Conservation (phyloP, 1,140 invertebrate genomes). For the Glossosoma conforme region DNA sequence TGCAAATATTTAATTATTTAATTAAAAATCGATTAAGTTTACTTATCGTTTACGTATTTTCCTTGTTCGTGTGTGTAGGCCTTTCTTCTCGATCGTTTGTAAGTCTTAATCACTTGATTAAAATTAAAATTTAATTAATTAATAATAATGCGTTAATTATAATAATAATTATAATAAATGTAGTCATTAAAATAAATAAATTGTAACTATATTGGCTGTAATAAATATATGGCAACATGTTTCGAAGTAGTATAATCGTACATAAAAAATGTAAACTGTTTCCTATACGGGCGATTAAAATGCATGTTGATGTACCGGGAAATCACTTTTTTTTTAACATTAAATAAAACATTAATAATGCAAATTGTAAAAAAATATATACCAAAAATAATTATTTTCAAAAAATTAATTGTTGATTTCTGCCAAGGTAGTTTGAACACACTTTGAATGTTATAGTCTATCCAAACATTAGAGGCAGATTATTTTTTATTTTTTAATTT, state of each 20-base stretch:
- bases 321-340: conserved; percentile 4
- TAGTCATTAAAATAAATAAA: conserved; percentile 1
- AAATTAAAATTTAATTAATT: conserved; percentile 1
- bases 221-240: conserved; percentile 30
- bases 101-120: conserved; percentile 5
- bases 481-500: too few relatives aligned
- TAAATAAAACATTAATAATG: conserved; percentile 3
- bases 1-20: conserved; percentile 4
- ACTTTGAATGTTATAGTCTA: too few relatives aligned
- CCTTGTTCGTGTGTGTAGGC: conserved; percentile 7
- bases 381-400: too few relatives aligned
- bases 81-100: conserved; percentile 7
- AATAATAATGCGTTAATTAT: not conserved
- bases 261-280: conserved; percentile 12
- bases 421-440: too few relatives aligned
- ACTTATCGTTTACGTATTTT: not conserved
- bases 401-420: too few relatives aligned
- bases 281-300: conserved; percentile 14
- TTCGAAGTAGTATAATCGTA: conserved; percentile 12
- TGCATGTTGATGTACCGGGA: conserved; percentile 1
- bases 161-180: not conserved
- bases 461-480: too few relatives aligned
- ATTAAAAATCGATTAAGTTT: conserved; percentile 13
- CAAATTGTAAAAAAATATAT: too few relatives aligned
- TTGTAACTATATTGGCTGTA: conserved; percentile 7